Base-by-base conservation (phyloP, 2,113 vertebrate species). In the Grammomys surdaster region DNA sequence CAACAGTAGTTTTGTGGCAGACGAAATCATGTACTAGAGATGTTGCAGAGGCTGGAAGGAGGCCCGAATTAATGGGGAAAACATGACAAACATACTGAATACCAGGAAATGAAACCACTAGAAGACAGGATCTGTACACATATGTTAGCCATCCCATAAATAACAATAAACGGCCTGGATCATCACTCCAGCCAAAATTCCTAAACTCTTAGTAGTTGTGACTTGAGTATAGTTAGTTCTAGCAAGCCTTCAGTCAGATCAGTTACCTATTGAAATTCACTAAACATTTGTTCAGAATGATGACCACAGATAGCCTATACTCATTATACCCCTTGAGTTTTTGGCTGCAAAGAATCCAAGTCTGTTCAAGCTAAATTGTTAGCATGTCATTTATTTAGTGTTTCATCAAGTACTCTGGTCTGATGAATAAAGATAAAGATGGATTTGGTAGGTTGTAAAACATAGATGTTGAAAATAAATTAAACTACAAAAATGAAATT, bases 41-140 rank as follows among this genome's bases (percentile, higher is more conserved):
- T 33, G 31, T 31, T 28, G 46, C 5, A 1, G 13, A 16, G 7
- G 2, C 7, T 56, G 4, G 46, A 16, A 43, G 0, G 31, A 17
- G 31, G 22, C 4, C 63, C 6, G 3, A 2, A 67, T 8, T 67
- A 31, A 91, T 33, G 13, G 63, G 46, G 0, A 80, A 87, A 46
- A 13, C 12, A 94, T 92, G 58, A 20, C 26, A n/a, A 36, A 93
- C 88, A 81, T 40, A 70, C 91, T 60, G n/a, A 22, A 24, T 46
- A 0, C 14, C 17, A 33, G 7, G 20, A 46, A 60, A 33, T 3
- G 17, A 10, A 36, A 33, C 0, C 40, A 48, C 2, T 72, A 28
- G 22, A 31, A 65, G 65, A n/a, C 8, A n/a, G 56, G 7, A 11
- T 63, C 65, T 87, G 58, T 1, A 72, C 4, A 40, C 1, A 58